Evolutionary conservation across 2,888 invertebrate genomes (phyloP), one percentile per base, ranked within the genome.

Genomic region (Polymixis lichenea): DNA sequence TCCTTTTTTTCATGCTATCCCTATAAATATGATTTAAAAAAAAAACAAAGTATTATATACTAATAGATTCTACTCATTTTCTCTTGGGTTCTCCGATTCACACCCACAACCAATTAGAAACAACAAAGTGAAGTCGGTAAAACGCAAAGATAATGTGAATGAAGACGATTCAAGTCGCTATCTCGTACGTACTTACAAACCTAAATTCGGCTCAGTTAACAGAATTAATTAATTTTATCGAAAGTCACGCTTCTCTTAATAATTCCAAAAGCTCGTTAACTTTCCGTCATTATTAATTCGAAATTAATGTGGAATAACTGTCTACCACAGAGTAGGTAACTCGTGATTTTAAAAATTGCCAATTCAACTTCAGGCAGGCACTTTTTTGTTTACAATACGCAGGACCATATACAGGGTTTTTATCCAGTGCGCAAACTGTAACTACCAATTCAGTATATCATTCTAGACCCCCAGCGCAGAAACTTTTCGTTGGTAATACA

Each of bases 211-310:
- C 46, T 78, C 73, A 69, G 62, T 86, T 73, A 71, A 75, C 86
- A 51, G 62, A 67, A 80, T 58, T 78, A 87, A 87, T 79, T 72
- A 78, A 82, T 84, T 65, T 38, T 64, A 58, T 66, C 28, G 55
- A 72, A 68, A 80, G 66, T 77, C 67, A 72, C 67, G 71, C 75
- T 75, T 72, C 51, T 49, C 60, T 72, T 79, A 68, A 74, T 76
- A 69, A 82, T 71, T 75, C 38, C 32, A 61, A 53, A 68, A 75
- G 73, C 66, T 76, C 55, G 60, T 69, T 78, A 80, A 67, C 46
- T 68, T 79, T 58, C 32, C 43, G 70, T 71, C 25, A 72, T 86
- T 72, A 78, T 74, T 64, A 75, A 72, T 80, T 77, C 13, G 22
- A 73, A 71, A 62, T 77, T 75, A 81, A 73, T 77, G n/a, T 56